Evolutionary conservation across 2,113 vertebrate genomes (phyloP).

Genomic region (Peucedramus taeniatus): DNA sequence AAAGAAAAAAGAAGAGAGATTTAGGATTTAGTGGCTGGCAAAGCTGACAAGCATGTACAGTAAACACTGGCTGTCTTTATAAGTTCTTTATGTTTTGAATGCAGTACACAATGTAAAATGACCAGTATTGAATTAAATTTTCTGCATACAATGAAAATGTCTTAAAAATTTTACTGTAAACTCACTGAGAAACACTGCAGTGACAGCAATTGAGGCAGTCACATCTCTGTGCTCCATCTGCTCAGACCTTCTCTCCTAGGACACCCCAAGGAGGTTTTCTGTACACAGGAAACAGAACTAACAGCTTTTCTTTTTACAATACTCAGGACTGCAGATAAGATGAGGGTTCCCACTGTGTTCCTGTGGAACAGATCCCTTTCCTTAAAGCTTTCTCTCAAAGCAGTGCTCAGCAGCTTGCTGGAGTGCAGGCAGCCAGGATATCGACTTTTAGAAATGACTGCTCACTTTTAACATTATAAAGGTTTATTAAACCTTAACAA

Average conservation of each 20-base stretch:
- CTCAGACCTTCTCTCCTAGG: not conserved
- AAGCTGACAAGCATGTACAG: not conserved
- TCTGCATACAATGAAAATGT: not conserved
- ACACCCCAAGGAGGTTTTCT: not conserved
- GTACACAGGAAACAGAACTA: not conserved
- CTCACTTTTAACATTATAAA: not conserved
- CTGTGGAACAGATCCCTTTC: not conserved
- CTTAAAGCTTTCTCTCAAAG: not conserved
- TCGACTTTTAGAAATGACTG: not conserved
- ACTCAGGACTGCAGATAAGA: not conserved
- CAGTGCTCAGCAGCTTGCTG: not conserved
- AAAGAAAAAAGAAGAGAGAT: not conserved
- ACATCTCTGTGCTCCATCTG: not conserved
- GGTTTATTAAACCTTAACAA: not conserved
- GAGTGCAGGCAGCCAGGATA: fast-evolving
- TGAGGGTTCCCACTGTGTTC: not conserved
- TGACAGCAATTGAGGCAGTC: not conserved
- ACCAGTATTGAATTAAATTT: not conserved
- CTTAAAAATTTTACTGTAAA: not conserved
- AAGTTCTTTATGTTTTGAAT: not conserved
- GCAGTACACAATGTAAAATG: not conserved
- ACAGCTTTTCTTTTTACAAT: not conserved
- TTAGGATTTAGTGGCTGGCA: not conserved
- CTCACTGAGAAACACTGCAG: not conserved
- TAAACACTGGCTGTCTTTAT: not conserved